A percentile compares a stretch with the other conserved stretches of the same genome.
These are phyloP conservation scores for Chalcis sispes DNA, from an alignment of 2,888 invertebrate genomes.

Conservation along the genomic window DNA sequence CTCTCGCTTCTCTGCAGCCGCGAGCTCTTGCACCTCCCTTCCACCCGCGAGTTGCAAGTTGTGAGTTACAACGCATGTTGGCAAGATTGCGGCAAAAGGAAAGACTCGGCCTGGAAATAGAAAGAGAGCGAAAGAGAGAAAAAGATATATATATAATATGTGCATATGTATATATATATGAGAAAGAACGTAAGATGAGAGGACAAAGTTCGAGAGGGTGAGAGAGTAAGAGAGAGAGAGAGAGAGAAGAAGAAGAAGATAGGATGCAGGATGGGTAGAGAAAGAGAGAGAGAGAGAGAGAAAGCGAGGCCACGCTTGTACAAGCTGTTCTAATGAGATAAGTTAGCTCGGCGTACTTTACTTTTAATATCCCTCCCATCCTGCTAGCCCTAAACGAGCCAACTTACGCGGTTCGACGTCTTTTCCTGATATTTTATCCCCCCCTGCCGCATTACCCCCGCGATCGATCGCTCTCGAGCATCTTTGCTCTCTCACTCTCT, in stretches of 20 bases:
- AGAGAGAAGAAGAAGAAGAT: slow-evolving; percentile 39
- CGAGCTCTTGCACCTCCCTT: too few species aligned
- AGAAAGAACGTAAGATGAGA: too few species aligned
- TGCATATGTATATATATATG: slow-evolving; percentile 1
- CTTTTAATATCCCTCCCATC: slow-evolving; percentile 69
- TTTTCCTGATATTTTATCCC: slow-evolving; percentile 56
- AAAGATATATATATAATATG: background rate
- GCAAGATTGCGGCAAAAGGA: slow-evolving; percentile 38
- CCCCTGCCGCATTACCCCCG: background rate
- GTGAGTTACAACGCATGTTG: slow-evolving; percentile 48
- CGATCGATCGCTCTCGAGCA: slow-evolving; percentile 27
- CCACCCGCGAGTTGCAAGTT: slow-evolving; percentile 34
- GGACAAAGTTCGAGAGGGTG: slow-evolving; percentile 5
- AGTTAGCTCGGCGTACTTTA: slow-evolving; percentile 69
- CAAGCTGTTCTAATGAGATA: slow-evolving; percentile 72
- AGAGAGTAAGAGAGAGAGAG: slow-evolving; percentile 19
- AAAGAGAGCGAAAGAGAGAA: slow-evolving; percentile 7
- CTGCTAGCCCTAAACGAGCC: slow-evolving; percentile 56
- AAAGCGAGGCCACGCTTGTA: slow-evolving; percentile 48
- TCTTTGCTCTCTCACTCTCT: slow-evolving; percentile 9
- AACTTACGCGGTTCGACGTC: slow-evolving; percentile 56
- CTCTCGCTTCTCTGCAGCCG: too few species aligned
- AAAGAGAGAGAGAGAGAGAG: slow-evolving; percentile 19
- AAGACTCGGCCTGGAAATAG: slow-evolving; percentile 34
- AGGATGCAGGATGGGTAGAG: slow-evolving; percentile 29